These are phyloP conservation scores for Montipora cactus DNA, from an alignment of 64 coral and sea anemone genomes.

Conservation along the genomic window DNA sequence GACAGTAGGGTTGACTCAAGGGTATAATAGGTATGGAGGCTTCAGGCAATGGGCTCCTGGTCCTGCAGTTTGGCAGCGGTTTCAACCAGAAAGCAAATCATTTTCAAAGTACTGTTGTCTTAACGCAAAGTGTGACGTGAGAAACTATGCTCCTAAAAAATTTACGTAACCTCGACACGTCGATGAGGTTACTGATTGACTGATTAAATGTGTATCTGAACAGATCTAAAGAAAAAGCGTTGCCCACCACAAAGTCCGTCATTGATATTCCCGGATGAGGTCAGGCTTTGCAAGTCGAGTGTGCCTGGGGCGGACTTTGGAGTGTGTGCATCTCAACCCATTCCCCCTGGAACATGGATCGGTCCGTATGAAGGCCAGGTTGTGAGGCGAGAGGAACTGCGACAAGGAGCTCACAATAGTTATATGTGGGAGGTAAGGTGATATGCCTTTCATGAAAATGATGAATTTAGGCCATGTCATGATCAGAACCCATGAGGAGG, in stretches of 20 bases:
- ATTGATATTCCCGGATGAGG: slow-evolving; percentile 91
- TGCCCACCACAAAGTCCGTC: slow-evolving; percentile 68
- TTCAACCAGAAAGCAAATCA: too few species aligned
- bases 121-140: too few species aligned
- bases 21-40: too few species aligned
- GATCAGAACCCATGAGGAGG: too few species aligned
- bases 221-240: slow-evolving; percentile 66
- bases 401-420: slow-evolving; percentile 66
- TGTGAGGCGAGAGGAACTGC: slow-evolving; percentile 78
- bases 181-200: too few species aligned
- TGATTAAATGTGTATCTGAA: background rate
- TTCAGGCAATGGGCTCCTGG: too few species aligned
- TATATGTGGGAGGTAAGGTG: slow-evolving; percentile 94
- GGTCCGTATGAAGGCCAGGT: slow-evolving; percentile 96
- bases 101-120: too few species aligned
- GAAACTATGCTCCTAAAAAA: too few species aligned
- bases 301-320: slow-evolving; percentile 85
- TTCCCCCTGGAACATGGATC: slow-evolving; percentile 95
- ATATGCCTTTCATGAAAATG: background rate
- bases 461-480: too few species aligned
- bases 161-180: too few species aligned
- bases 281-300: slow-evolving; percentile 82
- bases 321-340: slow-evolving; percentile 87
- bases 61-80: too few species aligned
- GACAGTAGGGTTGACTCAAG: too few species aligned